Evolutionary conservation across 2,797 vertebrate genomes (phyloP).

Genomic region (Sitta carolinensis): DNA sequence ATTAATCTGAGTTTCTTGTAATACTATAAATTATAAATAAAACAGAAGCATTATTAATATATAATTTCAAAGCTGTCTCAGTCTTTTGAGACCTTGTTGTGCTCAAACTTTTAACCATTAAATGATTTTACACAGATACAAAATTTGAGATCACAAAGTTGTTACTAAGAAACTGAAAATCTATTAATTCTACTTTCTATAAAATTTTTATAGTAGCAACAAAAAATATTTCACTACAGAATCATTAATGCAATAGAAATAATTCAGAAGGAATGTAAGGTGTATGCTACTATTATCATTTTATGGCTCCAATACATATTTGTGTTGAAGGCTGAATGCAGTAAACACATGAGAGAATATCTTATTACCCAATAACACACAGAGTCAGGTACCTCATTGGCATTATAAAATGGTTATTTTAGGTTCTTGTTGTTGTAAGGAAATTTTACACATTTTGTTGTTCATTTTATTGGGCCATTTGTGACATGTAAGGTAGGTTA

Average conservation of each 20-base stretch:
- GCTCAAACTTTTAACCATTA: neutral
- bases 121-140: neutral
- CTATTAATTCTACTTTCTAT: neutral
- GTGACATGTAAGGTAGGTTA: constrained; percentile 1
- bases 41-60: neutral
- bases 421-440: constrained; percentile 45
- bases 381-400: constrained; percentile 14
- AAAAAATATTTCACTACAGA: constrained; percentile 8
- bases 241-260: constrained; percentile 23
- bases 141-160: neutral
- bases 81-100: neutral
- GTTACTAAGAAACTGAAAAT: constrained; percentile 20
- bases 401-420: constrained; percentile 52
- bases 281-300: neutral
- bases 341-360: constrained; percentile 38
- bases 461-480: constrained; percentile 49
- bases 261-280: constrained; percentile 34
- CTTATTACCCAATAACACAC: constrained; percentile 39
- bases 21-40: neutral
- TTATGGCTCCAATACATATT: constrained; percentile 41
- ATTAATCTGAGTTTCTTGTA: neutral
- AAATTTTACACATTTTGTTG: constrained; percentile 43
- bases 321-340: constrained; percentile 24
- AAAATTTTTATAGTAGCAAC: neutral
- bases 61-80: neutral